Percentiles rank a stretch among this genome's conserved stretches.
These are phyloP conservation scores for Diplazon laetatorius DNA, from an alignment of 2,888 invertebrate genomes.

Conservation along the genomic window DNA sequence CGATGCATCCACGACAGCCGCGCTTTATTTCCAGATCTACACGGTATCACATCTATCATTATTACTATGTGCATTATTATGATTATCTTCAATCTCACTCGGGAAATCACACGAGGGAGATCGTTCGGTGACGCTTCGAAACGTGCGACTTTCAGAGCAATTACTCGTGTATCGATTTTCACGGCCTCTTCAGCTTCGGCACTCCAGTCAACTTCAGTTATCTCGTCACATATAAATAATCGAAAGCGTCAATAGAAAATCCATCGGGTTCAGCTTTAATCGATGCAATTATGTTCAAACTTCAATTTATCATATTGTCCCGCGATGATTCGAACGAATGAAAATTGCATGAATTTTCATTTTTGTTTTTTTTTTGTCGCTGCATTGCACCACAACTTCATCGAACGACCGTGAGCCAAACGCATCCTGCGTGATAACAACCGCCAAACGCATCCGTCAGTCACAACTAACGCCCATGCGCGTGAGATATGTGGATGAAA, in stretches of 20 bases:
- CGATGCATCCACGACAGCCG: no score
- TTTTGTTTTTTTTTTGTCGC: background rate
- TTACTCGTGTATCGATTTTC: slow-evolving; percentile 6
- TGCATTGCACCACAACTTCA: background rate
- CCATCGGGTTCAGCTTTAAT: background rate
- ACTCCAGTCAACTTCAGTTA: background rate
- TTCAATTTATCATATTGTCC: background rate
- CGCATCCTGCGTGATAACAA: slow-evolving; percentile 40
- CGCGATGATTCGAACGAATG: background rate
- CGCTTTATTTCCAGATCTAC: no score
- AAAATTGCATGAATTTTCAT: background rate
- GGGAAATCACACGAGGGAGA: no score
- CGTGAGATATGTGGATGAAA: background rate
- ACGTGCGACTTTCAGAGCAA: background rate
- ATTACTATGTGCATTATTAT: no score
- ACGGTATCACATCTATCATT: no score
- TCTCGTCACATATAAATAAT: background rate
- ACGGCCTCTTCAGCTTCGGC: background rate
- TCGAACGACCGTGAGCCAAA: slow-evolving; percentile 30
- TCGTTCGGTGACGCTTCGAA: background rate
- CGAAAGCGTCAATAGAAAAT: background rate
- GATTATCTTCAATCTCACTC: background rate
- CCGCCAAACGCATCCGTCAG: slow-evolving; percentile 22
- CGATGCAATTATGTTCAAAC: background rate
- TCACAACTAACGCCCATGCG: background rate